Evolutionary conservation across 2,888 invertebrate species (phyloP), one percentile per base, ranked within the genome.

Genomic region (Drosophila stalkeri): DNA sequence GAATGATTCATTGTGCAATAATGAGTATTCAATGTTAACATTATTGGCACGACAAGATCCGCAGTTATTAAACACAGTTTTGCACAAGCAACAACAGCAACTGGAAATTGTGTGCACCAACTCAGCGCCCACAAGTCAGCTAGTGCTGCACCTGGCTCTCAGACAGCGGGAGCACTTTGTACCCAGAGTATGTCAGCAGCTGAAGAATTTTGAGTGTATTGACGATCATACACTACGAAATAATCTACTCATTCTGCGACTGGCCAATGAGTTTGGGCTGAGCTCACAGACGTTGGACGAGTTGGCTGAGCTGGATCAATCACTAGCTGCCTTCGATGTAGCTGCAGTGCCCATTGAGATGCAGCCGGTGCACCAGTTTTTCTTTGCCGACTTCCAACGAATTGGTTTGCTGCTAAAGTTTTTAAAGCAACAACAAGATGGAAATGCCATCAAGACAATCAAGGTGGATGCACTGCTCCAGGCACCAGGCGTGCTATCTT

Each of bases 341-440:
- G 51, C 72, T 9, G 75, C 78, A 4, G 67, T 76, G 0, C 64
- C 89, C 1, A 56, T 47, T 5, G 83, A 91, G 37, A 66, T 91
- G 33, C 80, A 83, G 54, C 88, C 89, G 20, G 82, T 92, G 12
- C 92, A 92, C 31, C 86, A 80, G 33, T 88, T 91, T 37, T 92
- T 92, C 59, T 90, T 86, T 46, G 87, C 90, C 0, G 92, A 92
- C 70, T 91, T 92, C 61, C 89, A 91, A 20, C 91, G 92, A 2
- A 64, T 92, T 4, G 47, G 63, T 3, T 70, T 75, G 2, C 62
- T 90, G 44, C 75, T 92, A 0, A 82, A 81, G 16, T 92, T 92
- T 63, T 66, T 92, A 8, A 63, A 78, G 5, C 75, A 75, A 6
- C 84, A 82, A 39, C 68, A 86, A n/a, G 80, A 64, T 0, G 73